Base-by-base conservation (phyloP, 2,888 invertebrate genomes). In the Philopedon plagiatum region DNA sequence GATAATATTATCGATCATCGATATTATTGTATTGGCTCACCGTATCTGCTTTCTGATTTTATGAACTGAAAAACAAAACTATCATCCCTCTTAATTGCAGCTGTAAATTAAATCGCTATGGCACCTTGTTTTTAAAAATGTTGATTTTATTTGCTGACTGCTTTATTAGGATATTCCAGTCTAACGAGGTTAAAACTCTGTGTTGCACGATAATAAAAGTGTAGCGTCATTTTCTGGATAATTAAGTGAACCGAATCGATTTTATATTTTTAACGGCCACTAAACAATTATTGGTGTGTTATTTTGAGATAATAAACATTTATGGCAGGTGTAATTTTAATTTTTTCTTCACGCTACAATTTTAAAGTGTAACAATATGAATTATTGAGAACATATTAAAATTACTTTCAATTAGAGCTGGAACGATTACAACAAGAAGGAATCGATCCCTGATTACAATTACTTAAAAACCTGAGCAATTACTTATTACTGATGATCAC, bases 231-330 rank as follows among this genome's bases (percentile, higher is more conserved):
- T 54, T 54, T 54, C 29, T 54, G 51, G 51, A 54, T 29, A 54
- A 54, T 54, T 54, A 54, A 54, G 29, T 54, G 51, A 54, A 54
- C 15, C 51, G n/a, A 54, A 54, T 54, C 23, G 51, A 54, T 54
- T 54, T 54, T 54, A 15, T 15, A 54, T 54, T 54, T 29, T 54
- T 54, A 54, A 29, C 51, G 51, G 29, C 51, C 51, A 54, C n/a
- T 54, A 54, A 54, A 54, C 18, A 54, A 54, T 29, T 54, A 54
- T 15, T 54, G 29, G 29, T 18, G 13, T 13, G 51, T 54, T 54
- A 54, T 29, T 13, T n/a, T 54, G 8, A 15, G 26, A 54, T 29
- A 54, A 54, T 54, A 54, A 54, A 54, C 29, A 26, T 54, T 29
- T 29, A 29, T 15, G 29, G 29, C 51, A 54, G 51, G 51, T 54